A percentile compares a stretch with the other conserved stretches of the same genome.
These are phyloP conservation scores for Petrolisthes manimaculis DNA, from an alignment of 2,888 invertebrate genomes.

Conservation along the genomic window DNA sequence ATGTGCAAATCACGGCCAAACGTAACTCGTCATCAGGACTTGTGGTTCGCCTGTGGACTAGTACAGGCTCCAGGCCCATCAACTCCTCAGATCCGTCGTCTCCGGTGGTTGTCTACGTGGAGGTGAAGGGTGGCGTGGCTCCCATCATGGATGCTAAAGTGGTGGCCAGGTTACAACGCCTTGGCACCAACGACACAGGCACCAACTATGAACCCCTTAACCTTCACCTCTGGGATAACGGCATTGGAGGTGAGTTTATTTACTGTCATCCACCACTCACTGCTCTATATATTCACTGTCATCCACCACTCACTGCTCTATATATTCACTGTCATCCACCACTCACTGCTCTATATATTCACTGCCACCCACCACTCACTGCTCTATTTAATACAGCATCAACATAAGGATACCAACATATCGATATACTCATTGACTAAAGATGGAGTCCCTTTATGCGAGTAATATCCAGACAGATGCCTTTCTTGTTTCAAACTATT, in stretches of 20 bases:
- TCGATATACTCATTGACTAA: no score
- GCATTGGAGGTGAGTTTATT: constrained; percentile 72
- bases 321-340: no score
- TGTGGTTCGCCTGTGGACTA: constrained; percentile 59
- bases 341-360: no score
- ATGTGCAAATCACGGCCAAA: constrained; percentile 63
- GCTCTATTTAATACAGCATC: no score
- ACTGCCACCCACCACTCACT: no score
- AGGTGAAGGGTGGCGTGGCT: constrained; percentile 73
- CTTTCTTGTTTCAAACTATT: no score
- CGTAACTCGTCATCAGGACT: constrained; percentile 57
- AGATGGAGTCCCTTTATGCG: no score
- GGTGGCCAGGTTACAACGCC: constrained; percentile 52
- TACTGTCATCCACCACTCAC: no score
- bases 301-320: no score
- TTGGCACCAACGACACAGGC: constrained; percentile 67
- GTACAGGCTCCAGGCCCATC: constrained; percentile 51
- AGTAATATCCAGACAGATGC: no score
- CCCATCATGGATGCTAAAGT: constrained; percentile 55
- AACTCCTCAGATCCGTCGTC: constrained; percentile 60
- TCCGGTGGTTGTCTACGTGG: constrained; percentile 60
- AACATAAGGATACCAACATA: no score
- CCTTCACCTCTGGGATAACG: constrained; percentile 75
- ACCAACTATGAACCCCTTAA: constrained; percentile 66
- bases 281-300: no score